Evolutionary conservation across 2,113 vertebrate genomes (phyloP), one percentile per base, ranked within the genome.

Genomic region (Cricetomys ansorgei): DNA sequence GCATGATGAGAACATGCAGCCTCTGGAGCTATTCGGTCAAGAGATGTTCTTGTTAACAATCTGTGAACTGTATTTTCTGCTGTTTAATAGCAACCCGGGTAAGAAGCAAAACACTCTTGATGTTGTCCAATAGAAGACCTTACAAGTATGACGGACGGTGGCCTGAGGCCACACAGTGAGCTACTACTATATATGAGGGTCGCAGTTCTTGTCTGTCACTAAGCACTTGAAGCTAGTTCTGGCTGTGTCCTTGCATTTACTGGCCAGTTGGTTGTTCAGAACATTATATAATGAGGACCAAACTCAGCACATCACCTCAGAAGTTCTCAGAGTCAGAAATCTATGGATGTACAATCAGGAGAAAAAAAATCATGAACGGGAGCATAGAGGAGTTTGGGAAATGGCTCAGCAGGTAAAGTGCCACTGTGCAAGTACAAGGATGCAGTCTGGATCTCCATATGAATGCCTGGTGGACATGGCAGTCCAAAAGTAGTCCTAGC

Each of bases 21-120:
- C 67, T 40, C 75, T 62, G 76, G 29, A 57, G 73, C 43, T 67
- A 48, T 67, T 77, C 95, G 27, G 53, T 59, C 40, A 91, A 85
- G 77, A 86, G 57, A 77, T 55, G 8, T 76, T 69, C 67, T 85
- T 96, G 70, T 43, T 1, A 1, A 96, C 73, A 84, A 70, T 89
- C 79, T 88, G 88, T 48, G 37, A 34, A 89, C 87, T 93, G 95
- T 64, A 92, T 31, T 94, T 80, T 48, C n/a, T 75, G 48, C 87
- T 91, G 65, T 81, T 94, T 89, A 77, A 67, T 87, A 89, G 76
- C 57, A 92, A 76, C 65, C 55, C 53, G 48, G 7, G 59, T 94
- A 88, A 96, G 73, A 86, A 29, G 65, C 23, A 48, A 84, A 53
- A 65, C 73, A 79, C 55, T 75, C 70, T 73, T 65, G n/a, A 37